Conservation (phyloP, 2,888 invertebrate genomes). For the Pogonocherus hispidulus region DNA sequence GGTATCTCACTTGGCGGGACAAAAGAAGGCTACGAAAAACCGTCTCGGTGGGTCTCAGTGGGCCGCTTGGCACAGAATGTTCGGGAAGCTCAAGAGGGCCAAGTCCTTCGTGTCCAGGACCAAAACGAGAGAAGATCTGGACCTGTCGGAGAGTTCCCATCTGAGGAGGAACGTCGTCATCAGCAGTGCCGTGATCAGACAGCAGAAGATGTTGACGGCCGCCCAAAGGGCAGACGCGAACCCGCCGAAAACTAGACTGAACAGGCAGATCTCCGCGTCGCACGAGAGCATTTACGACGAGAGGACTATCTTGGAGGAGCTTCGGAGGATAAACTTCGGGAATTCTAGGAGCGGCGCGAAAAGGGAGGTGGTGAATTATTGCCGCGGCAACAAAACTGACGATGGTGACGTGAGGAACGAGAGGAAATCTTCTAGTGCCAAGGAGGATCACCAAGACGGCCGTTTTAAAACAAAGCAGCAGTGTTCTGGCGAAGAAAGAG, state of each 20-base stretch:
- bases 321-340: conserved; percentile 42
- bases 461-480: neutral
- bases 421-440: neutral
- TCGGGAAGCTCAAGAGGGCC: conserved; percentile 56
- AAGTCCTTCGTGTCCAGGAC: conserved; percentile 60
- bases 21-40: too few species aligned
- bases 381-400: neutral
- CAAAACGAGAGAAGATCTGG: conserved; percentile 50
- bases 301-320: conserved; percentile 37
- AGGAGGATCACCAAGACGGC: neutral
- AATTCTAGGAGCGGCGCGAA: conserved; percentile 21
- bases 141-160: conserved; percentile 59
- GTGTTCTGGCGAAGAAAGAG: neutral
- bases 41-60: too few species aligned
- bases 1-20: too few species aligned
- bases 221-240: neutral
- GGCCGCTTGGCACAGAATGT: conserved; percentile 18
- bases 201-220: conserved; percentile 28
- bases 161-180: conserved; percentile 54
- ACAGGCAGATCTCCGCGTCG: conserved; percentile 27
- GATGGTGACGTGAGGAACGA: neutral
- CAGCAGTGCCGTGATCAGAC: conserved; percentile 35
- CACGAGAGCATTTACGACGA: conserved; percentile 42
- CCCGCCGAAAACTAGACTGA: neutral
- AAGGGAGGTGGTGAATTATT: neutral